Base-by-base conservation (phyloP, 2,888 invertebrate genomes). In the Drosophila ustulata region DNA sequence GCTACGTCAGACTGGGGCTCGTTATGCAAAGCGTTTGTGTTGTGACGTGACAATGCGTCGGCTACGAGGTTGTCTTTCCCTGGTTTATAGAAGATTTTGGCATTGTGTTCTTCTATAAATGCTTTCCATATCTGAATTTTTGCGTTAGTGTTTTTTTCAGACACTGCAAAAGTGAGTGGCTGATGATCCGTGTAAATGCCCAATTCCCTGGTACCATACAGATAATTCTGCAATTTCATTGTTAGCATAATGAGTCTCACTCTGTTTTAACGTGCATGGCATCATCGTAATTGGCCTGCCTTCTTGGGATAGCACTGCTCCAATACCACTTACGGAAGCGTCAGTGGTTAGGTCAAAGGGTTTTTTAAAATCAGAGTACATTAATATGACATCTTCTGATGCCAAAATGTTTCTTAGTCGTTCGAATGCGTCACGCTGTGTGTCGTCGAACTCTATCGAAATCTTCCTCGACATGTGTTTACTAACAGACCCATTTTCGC, bases 281-380 rank as follows among this genome's bases (percentile, higher is more conserved):
- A 47, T 57, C 57, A 47, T 57, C 4, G 47, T 28, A 4, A 57
- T 49, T 1, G 56, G 46, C 7, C 32, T 34, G 0, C 11, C 23
- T 3, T 32, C 8, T 9, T 45, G 55, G 3, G 55, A 55, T n/a
- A 55, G 18, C 3, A 45, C 55, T 25, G 30, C 32, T 11, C 32
- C 32, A 6, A 53, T 53, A 5, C 43, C 43, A 11, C 18, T 32
- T 2, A n/a, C 23, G 1, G 53, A 55, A 3, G 53, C 41, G 9
- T 32, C 53, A 1, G 45, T 30, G 4, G 43, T 32, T 1, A 45
- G 4, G 3, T 45, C 55, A 4, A 56, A 56, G 6, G 34, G 45
- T 13, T 45, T 45, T 8, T 13, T 56, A 8, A 56, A 56, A n/a
- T 56, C 45, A 26, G 55, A 45, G 32, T 55, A 55, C 30, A 11